These are phyloP conservation scores for Eulemur rubriventer DNA, from an alignment of 2,797 vertebrate species.

Conservation along the genomic window DNA sequence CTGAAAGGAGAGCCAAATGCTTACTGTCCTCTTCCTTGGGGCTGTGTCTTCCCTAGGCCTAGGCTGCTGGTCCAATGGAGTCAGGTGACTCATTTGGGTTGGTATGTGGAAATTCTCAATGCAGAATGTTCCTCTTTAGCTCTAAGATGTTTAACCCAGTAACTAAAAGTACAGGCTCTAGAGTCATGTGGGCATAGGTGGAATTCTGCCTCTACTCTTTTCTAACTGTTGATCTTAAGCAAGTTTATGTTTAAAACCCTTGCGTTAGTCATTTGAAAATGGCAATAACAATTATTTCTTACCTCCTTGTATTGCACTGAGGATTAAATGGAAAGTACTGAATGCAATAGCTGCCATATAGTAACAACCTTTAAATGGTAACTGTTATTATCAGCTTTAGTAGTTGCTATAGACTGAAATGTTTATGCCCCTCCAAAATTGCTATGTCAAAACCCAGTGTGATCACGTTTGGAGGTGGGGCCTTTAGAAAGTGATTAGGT, in stretches of 20 bases:
- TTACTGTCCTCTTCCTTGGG: neutral
- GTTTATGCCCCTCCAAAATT: neutral
- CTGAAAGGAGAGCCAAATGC: neutral
- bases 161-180: neutral
- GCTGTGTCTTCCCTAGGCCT: neutral
- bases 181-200: neutral
- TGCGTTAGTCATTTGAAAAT: neutral
- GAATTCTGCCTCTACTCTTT: constrained; percentile 5
- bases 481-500: neutral
- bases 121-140: neutral
- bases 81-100: neutral
- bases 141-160: neutral
- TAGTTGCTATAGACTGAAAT: neutral
- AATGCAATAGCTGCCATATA: neutral
- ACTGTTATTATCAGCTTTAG: neutral
- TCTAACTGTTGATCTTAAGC: neutral
- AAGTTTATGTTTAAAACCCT: constrained; percentile 24
- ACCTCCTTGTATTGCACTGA: neutral
- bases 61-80: neutral
- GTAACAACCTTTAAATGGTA: neutral
- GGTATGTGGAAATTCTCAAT: neutral
- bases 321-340: constrained; percentile 6
- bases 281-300: neutral
- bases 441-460: neutral
- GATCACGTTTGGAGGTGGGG: neutral